Evolutionary conservation across 2,888 invertebrate species (phyloP).

Genomic region (Heliconius ismenius): DNA sequence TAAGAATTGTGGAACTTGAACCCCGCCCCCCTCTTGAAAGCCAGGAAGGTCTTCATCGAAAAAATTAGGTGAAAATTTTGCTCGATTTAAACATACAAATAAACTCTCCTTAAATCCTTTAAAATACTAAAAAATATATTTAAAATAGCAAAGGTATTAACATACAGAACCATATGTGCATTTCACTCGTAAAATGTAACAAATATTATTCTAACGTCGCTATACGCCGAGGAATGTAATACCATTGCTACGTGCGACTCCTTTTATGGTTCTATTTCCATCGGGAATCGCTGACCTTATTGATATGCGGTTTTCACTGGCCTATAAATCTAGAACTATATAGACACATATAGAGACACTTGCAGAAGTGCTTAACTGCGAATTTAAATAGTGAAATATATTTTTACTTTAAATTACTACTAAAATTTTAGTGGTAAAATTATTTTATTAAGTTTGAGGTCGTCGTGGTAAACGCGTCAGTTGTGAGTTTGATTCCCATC

Average conservation of each 20-base stretch:
- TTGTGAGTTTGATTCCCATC: too few species aligned
- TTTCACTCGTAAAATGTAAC: constrained; percentile 19
- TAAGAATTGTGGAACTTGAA: too few species aligned
- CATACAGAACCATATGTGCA: not conserved
- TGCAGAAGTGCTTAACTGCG: not conserved
- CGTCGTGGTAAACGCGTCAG: too few species aligned
- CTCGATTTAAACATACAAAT: too few species aligned
- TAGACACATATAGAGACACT: not conserved
- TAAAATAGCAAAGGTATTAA: not conserved
- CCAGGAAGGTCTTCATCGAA: too few species aligned
- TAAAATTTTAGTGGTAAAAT: too few species aligned
- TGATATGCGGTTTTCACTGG: constrained; percentile 33
- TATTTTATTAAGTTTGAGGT: too few species aligned
- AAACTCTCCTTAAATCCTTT: too few species aligned
- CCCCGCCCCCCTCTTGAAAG: too few species aligned
- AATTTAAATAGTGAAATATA: not conserved
- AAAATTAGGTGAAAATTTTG: too few species aligned
- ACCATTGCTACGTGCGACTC: constrained; percentile 34
- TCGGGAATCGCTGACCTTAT: constrained; percentile 35
- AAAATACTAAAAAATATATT: too few species aligned
- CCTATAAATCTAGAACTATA: constrained; percentile 33
- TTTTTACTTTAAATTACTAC: too few species aligned
- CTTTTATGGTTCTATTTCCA: constrained; percentile 37
- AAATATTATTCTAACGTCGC: constrained; percentile 25
- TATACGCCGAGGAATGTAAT: constrained; percentile 32